Percentiles rank a stretch among this genome's conserved stretches.
Conservation (phyloP, 2,888 invertebrate genomes). For the Chesias legatella region DNA sequence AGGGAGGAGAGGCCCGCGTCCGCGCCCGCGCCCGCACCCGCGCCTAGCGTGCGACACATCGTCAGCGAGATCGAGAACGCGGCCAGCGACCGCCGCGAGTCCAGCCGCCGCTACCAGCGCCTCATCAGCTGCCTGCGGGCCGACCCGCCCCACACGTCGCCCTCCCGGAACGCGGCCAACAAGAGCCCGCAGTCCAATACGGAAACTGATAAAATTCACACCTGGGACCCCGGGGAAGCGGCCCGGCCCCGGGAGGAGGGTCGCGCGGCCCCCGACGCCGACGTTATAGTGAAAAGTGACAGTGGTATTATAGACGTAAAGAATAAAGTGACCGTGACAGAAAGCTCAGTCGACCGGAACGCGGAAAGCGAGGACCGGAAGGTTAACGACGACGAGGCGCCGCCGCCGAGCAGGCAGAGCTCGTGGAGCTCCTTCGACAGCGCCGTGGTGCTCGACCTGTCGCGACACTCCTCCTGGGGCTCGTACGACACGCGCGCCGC, state of each 20-base stretch:
- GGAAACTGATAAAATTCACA: slow-evolving; percentile 78
- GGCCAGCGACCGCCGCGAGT: slow-evolving; percentile 55
- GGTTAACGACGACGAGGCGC: slow-evolving; percentile 48
- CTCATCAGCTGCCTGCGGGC: slow-evolving; percentile 24
- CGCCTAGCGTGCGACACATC: slow-evolving; percentile 84
- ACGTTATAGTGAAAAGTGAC: slow-evolving; percentile 75
- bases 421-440: slow-evolving; percentile 90
- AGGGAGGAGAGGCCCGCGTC: slow-evolving; percentile 77
- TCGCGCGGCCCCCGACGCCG: slow-evolving; percentile 55
- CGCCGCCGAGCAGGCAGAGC: slow-evolving; percentile 82
- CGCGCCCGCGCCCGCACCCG: slow-evolving; percentile 18
- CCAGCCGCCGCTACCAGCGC: slow-evolving; percentile 38
- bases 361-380: slow-evolving; percentile 78
- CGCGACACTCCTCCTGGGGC: slow-evolving; percentile 91
- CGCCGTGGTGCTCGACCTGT: slow-evolving; percentile 86
- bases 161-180: slow-evolving; percentile 49
- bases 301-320: slow-evolving; percentile 72
- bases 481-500: slow-evolving; percentile 83
- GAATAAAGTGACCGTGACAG: slow-evolving; percentile 66
- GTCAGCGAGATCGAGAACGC: slow-evolving; percentile 86
- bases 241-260: slow-evolving; percentile 44
- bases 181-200: slow-evolving; percentile 47
- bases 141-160: slow-evolving; percentile 42
- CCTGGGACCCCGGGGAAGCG: slow-evolving; percentile 85
- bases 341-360: slow-evolving; percentile 85